A percentile compares a stretch with the other conserved stretches of the same genome.
Evolutionary conservation across 1,140 invertebrate genomes (phyloP).

Genomic region (Danaus melanippus): DNA sequence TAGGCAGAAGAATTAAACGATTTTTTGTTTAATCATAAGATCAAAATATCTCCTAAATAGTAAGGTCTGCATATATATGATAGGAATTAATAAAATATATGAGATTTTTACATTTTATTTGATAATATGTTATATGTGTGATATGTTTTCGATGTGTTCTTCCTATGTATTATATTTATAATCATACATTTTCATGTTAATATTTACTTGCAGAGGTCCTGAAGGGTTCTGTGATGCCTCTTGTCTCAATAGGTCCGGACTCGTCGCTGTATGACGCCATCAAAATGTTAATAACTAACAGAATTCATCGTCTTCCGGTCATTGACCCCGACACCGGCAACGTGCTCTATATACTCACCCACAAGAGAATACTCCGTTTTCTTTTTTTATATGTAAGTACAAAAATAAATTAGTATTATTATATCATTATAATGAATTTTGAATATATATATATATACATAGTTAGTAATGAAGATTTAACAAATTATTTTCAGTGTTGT

Average conservation of each 20-base stretch:
- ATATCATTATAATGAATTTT: too few relatives aligned
- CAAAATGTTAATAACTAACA: constrained; percentile 90
- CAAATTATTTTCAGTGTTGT: too few relatives aligned
- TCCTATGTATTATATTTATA: background rate
- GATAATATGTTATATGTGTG: background rate
- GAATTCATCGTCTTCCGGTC: constrained; percentile 97
- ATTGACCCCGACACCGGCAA: constrained; percentile 96
- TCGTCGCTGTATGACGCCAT: constrained; percentile 95
- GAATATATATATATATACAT: too few relatives aligned
- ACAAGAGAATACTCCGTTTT: constrained; percentile 98
- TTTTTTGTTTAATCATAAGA: too few relatives aligned
- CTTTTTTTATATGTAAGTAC: constrained; percentile 98
- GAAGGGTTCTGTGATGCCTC: constrained; percentile 84
- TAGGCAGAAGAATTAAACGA: too few relatives aligned
- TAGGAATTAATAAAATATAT: too few relatives aligned
- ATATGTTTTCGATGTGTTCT: background rate
- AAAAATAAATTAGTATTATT: background rate
- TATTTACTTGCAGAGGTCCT: constrained; percentile 78
- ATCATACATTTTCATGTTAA: too few relatives aligned
- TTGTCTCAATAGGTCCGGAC: constrained; percentile 91
- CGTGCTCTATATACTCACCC: constrained; percentile 98
- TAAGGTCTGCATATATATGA: too few relatives aligned
- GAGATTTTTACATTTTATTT: too few relatives aligned
- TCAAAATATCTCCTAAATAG: too few relatives aligned
- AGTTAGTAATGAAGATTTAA: too few relatives aligned